phyloP scores from a whole-genome alignment of 2,113 vertebrate species.

The Mormyrus lacerda region DNA sequence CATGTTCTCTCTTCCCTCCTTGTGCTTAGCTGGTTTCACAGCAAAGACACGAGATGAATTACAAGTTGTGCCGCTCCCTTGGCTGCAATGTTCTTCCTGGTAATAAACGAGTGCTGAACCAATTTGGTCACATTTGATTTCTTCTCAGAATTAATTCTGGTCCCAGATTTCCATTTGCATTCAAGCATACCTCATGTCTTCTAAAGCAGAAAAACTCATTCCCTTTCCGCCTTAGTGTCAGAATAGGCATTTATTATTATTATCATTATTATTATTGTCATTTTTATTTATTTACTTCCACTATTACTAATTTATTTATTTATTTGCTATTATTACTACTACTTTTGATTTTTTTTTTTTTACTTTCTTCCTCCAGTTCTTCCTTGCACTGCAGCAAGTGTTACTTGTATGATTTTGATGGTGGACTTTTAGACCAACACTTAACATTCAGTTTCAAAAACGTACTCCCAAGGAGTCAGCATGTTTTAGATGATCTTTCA shows the following conservation, averaged over 20 bases:
- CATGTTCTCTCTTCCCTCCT: background rate
- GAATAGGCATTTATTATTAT: background rate
- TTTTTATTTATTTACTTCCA: too few relatives aligned
- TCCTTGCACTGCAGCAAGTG: background rate
- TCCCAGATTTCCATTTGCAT: background rate
- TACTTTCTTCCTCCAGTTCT: background rate
- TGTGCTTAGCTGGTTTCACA: background rate
- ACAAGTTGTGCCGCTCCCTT: background rate
- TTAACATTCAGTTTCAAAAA: background rate
- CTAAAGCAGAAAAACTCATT: background rate
- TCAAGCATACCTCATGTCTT: background rate
- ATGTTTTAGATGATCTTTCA: background rate
- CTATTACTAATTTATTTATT: too few relatives aligned
- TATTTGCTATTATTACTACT: background rate
- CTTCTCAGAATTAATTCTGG: constrained; percentile 12
- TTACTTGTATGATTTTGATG: background rate
- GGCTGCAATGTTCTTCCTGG: constrained; percentile 6
- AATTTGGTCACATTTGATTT: constrained; percentile 13
- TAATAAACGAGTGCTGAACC: constrained; percentile 15
- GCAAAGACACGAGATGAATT: background rate
- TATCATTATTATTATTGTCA: background rate
- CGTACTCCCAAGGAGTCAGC: background rate
- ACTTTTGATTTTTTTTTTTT: background rate
- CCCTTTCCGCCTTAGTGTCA: background rate
- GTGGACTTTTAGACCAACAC: background rate